These are phyloP conservation scores for Bubo blakistoni DNA, from an alignment of 2,113 vertebrate species.

Conservation along the genomic window DNA sequence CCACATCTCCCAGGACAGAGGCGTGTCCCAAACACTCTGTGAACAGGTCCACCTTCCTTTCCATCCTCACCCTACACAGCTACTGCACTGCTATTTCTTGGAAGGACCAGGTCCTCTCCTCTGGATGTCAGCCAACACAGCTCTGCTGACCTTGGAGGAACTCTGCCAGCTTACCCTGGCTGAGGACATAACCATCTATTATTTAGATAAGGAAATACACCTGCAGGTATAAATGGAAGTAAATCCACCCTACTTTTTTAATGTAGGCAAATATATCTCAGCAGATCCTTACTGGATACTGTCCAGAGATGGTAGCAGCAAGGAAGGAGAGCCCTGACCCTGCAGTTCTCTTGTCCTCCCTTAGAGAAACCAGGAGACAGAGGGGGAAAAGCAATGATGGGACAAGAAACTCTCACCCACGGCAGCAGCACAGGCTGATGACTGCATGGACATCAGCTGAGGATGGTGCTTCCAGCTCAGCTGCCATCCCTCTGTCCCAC, in stretches of 20 bases:
- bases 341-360: neutral
- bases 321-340: neutral
- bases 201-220: constrained; percentile 36
- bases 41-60: neutral
- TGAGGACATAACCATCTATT: constrained; percentile 13
- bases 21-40: neutral
- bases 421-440: neutral
- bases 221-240: constrained; percentile 13
- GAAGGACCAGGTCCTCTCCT: neutral
- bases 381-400: neutral
- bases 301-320: neutral
- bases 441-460: neutral
- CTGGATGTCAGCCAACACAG: neutral
- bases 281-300: neutral
- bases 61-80: neutral
- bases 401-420: neutral
- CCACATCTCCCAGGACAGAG: neutral
- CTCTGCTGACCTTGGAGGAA: constrained; percentile 22
- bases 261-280: constrained; percentile 2
- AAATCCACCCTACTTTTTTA: constrained; percentile 3
- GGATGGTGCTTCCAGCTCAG: fast-evolving
- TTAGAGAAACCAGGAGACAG: neutral
- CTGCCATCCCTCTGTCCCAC: neutral
- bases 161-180: constrained; percentile 7
- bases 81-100: neutral